Evolutionary conservation across 2,888 invertebrate species (phyloP), one percentile per base, ranked within the genome.

Genomic region (Poecilobothrus nobilitatus): DNA sequence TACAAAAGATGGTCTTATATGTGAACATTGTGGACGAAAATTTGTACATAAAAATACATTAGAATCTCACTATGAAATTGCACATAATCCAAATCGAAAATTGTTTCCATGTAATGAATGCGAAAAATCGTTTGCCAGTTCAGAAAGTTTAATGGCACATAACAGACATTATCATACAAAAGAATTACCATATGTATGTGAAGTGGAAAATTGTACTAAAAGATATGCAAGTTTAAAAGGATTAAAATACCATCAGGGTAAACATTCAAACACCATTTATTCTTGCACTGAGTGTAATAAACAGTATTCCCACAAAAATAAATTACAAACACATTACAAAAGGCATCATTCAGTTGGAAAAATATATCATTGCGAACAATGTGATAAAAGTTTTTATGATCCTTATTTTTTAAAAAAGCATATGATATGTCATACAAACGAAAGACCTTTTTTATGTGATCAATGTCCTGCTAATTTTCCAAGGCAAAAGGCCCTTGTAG

Each of bases 361-460:
- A 63, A 33, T 27, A 10, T 20, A 27, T 10, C 22, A 27, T 63
- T 63, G 63, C 15, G 63, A 27, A 4, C 63, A 63, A 63, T 63
- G 63, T 18, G 63, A 63, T 27, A 63, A 63, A 63, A 22, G 27
- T 27, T 63, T 63, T 63, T 63, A 27, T 63, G 27, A 27, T 15
- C 10, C 27, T 3, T 63, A 63, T 18, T 27, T 27, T 27, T 18
- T 63, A 18, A 27, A 63, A 27, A 63, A 63, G 5, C 63, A 63
- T 27, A 63, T 27, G 27, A 27, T 63, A n/a, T 63, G 63, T 27
- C 27, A 63, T 27, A 33, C 27, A 6, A 27, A 27, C 27, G 63
- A 63, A 5, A 63, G 27, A 27, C 63, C 63, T 27, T 27, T 27
- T 63, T 18, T 27, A 63, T 63, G 63, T 27, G 27, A 27, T 27